Percentiles rank a stretch among this genome's conserved stretches.
These are phyloP conservation scores for Sceliomorpha sp. DNA, from an alignment of 2,888 invertebrate genomes.

Conservation along the genomic window DNA sequence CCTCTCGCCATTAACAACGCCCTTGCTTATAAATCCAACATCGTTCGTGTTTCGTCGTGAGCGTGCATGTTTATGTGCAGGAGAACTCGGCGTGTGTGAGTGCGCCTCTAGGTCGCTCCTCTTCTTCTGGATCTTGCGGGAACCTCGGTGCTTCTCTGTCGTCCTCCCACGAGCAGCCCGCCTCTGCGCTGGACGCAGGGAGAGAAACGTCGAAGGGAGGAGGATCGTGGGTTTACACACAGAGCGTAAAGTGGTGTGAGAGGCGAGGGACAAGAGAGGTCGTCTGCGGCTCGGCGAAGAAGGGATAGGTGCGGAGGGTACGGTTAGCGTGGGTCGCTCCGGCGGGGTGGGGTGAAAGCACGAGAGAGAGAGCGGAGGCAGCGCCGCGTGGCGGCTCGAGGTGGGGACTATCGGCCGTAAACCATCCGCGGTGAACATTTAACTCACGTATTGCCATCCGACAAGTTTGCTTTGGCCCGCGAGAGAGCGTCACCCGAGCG, in stretches of 20 bases:
- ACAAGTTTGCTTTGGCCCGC: conserved; percentile 81
- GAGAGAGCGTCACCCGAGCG: conserved; percentile 71
- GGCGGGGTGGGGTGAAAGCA: conserved; percentile 52
- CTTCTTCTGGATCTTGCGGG: conserved; percentile 60
- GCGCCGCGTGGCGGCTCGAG: conserved; percentile 82
- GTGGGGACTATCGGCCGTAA: conserved; percentile 84
- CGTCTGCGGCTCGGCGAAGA: conserved; percentile 47
- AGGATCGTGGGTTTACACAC: conserved; percentile 56
- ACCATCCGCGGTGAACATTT: conserved; percentile 81
- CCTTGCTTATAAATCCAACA: conserved; percentile 80
- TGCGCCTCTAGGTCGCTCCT: conserved; percentile 54
- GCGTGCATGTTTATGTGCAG: conserved; percentile 27
- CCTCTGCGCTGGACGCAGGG: conserved; percentile 66
- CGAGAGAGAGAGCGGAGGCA: conserved; percentile 68
- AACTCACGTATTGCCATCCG: conserved; percentile 81
- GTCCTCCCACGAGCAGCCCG: conserved; percentile 63
- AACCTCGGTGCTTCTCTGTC: conserved; percentile 55
- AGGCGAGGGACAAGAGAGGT: conserved; percentile 55
- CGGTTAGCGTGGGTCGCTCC: conserved; percentile 54
- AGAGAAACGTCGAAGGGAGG: conserved; percentile 57
- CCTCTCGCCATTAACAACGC: conserved; percentile 79
- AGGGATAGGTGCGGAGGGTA: conserved; percentile 40
- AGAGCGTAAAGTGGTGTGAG: conserved; percentile 56
- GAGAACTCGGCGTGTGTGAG: conserved; percentile 43
- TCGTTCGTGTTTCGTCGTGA: conserved; percentile 60